Evolutionary conservation across 1,140 invertebrate species (phyloP), one percentile per base, ranked within the genome.

Genomic region (Leptestheria dahalacensis): DNA sequence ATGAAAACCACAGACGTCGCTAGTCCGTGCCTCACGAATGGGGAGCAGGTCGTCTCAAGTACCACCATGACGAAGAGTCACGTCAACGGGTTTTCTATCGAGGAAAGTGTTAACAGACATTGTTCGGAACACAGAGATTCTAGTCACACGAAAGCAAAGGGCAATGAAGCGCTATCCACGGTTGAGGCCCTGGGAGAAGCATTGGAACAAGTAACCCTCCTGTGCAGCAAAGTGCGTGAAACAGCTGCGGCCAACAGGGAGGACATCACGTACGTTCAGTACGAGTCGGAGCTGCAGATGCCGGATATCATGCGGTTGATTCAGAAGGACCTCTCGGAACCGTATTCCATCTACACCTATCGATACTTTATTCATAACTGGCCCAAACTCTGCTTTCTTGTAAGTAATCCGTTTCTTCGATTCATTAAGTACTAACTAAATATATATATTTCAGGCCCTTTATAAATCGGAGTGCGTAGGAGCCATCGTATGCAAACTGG

Each of bases 351-450:
- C 76, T 99, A 99, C 74, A 99, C 96, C 41, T 99, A 99, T 79
- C 84, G 96, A 78, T 99, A 99, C 80, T 99, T 99, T 78, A 98
- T 99, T 73, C 92, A 98, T 73, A 98, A 99, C 75, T 99, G 96
- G 96, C 96, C 96, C 72, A 91, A 97, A 77, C 76, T 99, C 61
- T 98, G 95, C 75, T 96, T 97, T 76, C 77, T 99, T 77, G 88
- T 89, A 77, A 81, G 82, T 77, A 65, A 57, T 48, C 59, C 56
- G 47, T 54, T 33, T 49, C 23, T 33, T 62, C 6, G 11, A 2
- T 29, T 50, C 21, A 24, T 23, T 58, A 48, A 3, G 48, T 21
- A 48, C 18, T 48, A 48, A 48, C 21, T 2, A 48, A 48, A 52
- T 2, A 52, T 52, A 3, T 59, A 20, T 1, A 47, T 65, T 68